Evolutionary conservation across 2,888 invertebrate genomes (phyloP), one percentile per base, ranked within the genome.

Genomic region (Scaptomyza tumidula): DNA sequence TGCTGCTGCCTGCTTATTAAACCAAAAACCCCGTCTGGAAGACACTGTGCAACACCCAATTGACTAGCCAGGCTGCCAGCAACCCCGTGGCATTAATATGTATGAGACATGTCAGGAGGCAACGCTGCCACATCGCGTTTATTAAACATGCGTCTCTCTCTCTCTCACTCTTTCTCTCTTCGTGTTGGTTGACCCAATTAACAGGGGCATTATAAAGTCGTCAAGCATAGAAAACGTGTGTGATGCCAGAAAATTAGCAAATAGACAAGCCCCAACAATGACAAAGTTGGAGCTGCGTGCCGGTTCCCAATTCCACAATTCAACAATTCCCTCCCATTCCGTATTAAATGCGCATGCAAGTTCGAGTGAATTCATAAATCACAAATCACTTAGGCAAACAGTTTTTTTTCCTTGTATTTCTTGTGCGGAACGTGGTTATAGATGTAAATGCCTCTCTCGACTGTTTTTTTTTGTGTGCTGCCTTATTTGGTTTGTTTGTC

Each of bases 101-200:
- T 75, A 86, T 83, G 84, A 72, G 86, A 16, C 57, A 75, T 77
- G 83, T 85, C 83, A 85, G 83, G 58, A 68, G 80, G 74, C 80
- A 79, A 79, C 62, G 86, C 86, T 64, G 86, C 86, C 88, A 80
- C 77, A 86, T 75, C 78, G 83, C 78, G 88, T 83, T 83, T 86
- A 71, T 88, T 83, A 88, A 75, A 67, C 53, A 59, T 65, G 71
- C 74, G 54, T 71, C 54, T 16, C 35, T 1, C 35, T 10, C 6
- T 27, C 7, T 31, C 14, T 49, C 46, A 27, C 49, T 31, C 33
- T 62, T 35, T 41, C 56, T 63, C 60, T 46, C 16, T 6, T 45
- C 43, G 53, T 41, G 62, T 69, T 44, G 64, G 61, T 62, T 86
- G 85, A 86, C 85, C 85, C 89, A 86, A 86, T 86, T 86, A 86